These are phyloP conservation scores for Zaprionus inermis DNA, from an alignment of 1,140 invertebrate genomes.

Conservation along the genomic window DNA sequence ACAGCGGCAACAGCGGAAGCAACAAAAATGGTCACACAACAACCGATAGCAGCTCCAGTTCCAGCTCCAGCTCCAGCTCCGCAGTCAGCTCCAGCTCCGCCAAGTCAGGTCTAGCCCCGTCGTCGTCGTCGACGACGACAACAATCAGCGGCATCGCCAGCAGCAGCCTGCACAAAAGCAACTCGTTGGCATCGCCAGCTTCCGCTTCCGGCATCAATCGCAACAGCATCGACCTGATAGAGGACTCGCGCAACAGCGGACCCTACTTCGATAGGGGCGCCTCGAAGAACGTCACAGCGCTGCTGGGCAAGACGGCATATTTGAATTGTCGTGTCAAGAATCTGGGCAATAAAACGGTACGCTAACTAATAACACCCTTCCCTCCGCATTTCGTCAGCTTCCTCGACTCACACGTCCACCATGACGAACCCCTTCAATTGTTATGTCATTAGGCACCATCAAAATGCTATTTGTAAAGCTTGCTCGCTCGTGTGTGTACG, in stretches of 20 bases:
- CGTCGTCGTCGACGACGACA: constrained; percentile 15
- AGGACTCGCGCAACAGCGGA: constrained; percentile 75
- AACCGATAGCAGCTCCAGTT: constrained; percentile 48
- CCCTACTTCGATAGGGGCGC: constrained; percentile 82
- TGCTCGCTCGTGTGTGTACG: not conserved
- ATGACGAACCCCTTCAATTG: constrained; percentile 9
- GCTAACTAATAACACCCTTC: constrained; percentile 57
- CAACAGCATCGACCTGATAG: constrained; percentile 76
- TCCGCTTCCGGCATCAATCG: constrained; percentile 61
- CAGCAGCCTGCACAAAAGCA: constrained; percentile 68
- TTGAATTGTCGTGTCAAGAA: constrained; percentile 94
- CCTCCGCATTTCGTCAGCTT: too few species aligned
- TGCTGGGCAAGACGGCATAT: constrained; percentile 93
- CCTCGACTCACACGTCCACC: too few species aligned
- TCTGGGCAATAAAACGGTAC: constrained; percentile 94
- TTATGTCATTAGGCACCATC: constrained; percentile 54
- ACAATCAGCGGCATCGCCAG: constrained; percentile 63
- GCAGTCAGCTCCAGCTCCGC: not conserved
- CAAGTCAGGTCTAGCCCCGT: constrained; percentile 22
- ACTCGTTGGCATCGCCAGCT: constrained; percentile 54
- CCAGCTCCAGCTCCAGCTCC: constrained; percentile 26
- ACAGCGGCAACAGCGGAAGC: constrained; percentile 59
- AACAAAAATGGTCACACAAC: constrained; percentile 64
- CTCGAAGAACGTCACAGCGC: constrained; percentile 88
- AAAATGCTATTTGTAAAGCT: constrained; percentile 66